Conservation (phyloP, 2,797 vertebrate genomes). For the Hirundo rustica region DNA sequence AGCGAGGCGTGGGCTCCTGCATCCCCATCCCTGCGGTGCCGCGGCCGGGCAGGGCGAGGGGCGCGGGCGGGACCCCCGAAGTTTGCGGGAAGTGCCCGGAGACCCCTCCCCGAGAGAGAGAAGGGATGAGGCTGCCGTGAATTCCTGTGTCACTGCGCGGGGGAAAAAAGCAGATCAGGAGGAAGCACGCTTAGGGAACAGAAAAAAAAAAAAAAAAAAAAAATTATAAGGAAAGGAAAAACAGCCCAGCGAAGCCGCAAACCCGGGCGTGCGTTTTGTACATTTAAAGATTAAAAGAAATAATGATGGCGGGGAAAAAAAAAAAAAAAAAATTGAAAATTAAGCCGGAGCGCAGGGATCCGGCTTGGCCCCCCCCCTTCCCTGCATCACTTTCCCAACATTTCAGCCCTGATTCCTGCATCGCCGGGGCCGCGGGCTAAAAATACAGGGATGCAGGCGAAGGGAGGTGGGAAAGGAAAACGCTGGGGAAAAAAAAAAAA, state of each 20-base stretch:
- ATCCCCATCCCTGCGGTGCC: neutral
- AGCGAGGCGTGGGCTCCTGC: neutral
- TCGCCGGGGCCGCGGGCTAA: conserved; percentile 50
- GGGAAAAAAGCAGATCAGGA: neutral
- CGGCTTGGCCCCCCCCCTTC: neutral
- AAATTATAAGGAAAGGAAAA: neutral
- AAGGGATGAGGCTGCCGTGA: neutral
- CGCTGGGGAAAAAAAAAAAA: neutral
- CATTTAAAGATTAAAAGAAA: neutral
- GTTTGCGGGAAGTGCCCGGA: conserved; percentile 6
- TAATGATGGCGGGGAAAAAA: neutral
- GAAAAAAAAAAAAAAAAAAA: accelerated
- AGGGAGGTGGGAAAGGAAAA: neutral
- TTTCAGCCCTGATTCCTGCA: conserved; percentile 61
- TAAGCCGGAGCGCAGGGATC: neutral
- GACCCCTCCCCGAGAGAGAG: neutral
- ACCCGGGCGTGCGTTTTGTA: neutral
- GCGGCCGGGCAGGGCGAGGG: neutral
- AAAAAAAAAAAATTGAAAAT: neutral
- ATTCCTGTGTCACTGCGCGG: conserved; percentile 9
- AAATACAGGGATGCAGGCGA: conserved; percentile 45
- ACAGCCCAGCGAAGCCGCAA: neutral
- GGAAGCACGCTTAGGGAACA: neutral
- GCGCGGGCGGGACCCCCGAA: neutral
- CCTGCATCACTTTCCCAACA: conserved; percentile 55